Percentiles rank a stretch among this genome's conserved stretches.
Conservation (phyloP, 2,888 invertebrate species). For the Tholera decimalis region DNA sequence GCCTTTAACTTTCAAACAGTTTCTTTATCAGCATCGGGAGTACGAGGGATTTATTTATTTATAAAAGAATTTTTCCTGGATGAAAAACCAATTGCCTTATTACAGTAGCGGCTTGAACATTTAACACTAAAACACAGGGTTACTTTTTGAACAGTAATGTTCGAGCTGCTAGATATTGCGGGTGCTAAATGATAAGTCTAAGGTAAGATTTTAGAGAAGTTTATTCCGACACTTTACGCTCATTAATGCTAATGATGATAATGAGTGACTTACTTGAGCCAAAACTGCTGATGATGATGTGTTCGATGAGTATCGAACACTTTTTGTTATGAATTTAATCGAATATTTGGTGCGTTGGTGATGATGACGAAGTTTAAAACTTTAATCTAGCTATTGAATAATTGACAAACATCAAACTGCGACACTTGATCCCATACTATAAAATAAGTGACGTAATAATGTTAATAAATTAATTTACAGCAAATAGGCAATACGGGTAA, state of each 20-base stretch:
- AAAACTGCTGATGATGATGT: too few relatives aligned
- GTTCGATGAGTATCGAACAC: too few relatives aligned
- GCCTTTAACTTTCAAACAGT: constrained; percentile 27
- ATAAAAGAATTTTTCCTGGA: constrained; percentile 32
- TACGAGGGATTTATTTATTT: constrained; percentile 29
- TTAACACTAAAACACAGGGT: not conserved
- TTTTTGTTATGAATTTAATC: not conserved
- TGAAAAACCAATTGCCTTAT: constrained; percentile 42
- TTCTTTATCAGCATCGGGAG: constrained; percentile 16
- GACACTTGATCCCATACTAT: constrained; percentile 19
- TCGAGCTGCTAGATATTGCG: too few relatives aligned
- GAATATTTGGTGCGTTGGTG: not conserved
- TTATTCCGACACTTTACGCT: too few relatives aligned
- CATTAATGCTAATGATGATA: too few relatives aligned
- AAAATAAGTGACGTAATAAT: constrained; percentile 37
- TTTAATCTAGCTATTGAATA: constrained; percentile 2
- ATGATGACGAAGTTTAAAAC: constrained; percentile 3
- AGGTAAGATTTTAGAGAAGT: too few relatives aligned
- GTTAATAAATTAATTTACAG: constrained; percentile 75
- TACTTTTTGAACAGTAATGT: too few relatives aligned
- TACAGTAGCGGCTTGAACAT: constrained; percentile 20
- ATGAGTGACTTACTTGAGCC: too few relatives aligned
- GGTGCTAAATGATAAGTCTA: too few relatives aligned
- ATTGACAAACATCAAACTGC: constrained; percentile 1
- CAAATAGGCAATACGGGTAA: constrained; percentile 78